Evolutionary conservation across 2,888 invertebrate species (phyloP), one percentile per base, ranked within the genome.

Genomic region (Cataglyphis albicans): DNA sequence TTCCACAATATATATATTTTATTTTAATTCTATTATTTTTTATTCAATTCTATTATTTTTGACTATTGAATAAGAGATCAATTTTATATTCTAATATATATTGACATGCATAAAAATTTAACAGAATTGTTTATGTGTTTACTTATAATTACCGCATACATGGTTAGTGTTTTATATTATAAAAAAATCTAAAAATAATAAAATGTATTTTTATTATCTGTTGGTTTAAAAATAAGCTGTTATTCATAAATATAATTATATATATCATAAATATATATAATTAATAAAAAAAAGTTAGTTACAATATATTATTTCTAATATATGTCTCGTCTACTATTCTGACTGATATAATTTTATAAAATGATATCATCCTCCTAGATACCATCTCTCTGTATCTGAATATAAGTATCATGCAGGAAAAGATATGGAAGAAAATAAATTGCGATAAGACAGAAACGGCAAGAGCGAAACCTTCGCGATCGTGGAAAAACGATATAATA

Each of bases 401-500:
- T 59, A 35, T 59, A 32, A 78, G 57, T 55, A 41, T 55, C 55
- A 10, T n/a, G 15, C 10, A 32, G 29, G 38, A 44, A 29, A 32
- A 67, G 59, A 74, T 44, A 44, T 4, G 25, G 25, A n/a, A 3
- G 35, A 9, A 68, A 15, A 78, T 59, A 61, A 32, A 29, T 59
- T 18, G 35, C 12, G 78, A 67, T 59, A 68, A 80, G 41, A 70
- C 41, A 15, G 25, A 52, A 75, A 70, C 41, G 35, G 15, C 41
- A 74, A 64, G 1, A 29, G 68, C 21, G 59, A 35, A 44, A 41
- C 35, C 25, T 15, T 48, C 59, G 52, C 81, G 41, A 74, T 52
- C 61, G 52, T 63, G 72, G 41, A 52, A 67, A 67, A 70, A 70
- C 78, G 44, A 80, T 59, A 59, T 70, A 59, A 78, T 80, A 63